Conservation (phyloP, 2,888 invertebrate species). For the Pterostichus madidus region DNA sequence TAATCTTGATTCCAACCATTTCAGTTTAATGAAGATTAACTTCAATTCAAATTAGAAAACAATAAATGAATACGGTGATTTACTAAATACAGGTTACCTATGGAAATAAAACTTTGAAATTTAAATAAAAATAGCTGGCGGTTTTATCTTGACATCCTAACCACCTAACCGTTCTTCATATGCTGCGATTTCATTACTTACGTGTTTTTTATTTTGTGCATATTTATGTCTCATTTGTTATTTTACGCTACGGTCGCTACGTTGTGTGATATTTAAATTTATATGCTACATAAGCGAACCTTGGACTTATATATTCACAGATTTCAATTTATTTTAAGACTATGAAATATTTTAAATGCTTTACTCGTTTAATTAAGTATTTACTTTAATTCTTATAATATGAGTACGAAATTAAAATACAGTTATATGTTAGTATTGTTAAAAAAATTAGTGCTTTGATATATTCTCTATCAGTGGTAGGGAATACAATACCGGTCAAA, state of each 20-base stretch:
- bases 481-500: no score
- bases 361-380: no score
- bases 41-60: slow-evolving; percentile 31
- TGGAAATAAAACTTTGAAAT: slow-evolving; percentile 44
- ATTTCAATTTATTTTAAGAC: slow-evolving; percentile 25
- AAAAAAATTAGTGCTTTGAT: no score
- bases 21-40: slow-evolving; percentile 33
- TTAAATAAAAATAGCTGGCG: slow-evolving; percentile 28
- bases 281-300: not conserved
- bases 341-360: not conserved
- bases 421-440: no score
- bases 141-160: slow-evolving; percentile 54
- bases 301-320: not conserved
- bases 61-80: slow-evolving; percentile 35
- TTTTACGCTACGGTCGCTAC: slow-evolving; percentile 24
- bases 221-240: slow-evolving; percentile 50
- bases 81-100: slow-evolving; percentile 14
- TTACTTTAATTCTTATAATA: no score
- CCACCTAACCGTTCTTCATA: slow-evolving; percentile 2
- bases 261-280: slow-evolving; percentile 44
- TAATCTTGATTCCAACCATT: slow-evolving; percentile 31
- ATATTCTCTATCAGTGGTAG: no score
- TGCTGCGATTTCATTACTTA: slow-evolving; percentile 40
- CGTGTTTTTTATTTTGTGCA: slow-evolving; percentile 41
- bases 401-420: no score